A percentile compares a stretch with the other conserved stretches of the same genome.
Evolutionary conservation across 2,113 vertebrate genomes (phyloP).

Genomic region (Gallinago paraguaiae): DNA sequence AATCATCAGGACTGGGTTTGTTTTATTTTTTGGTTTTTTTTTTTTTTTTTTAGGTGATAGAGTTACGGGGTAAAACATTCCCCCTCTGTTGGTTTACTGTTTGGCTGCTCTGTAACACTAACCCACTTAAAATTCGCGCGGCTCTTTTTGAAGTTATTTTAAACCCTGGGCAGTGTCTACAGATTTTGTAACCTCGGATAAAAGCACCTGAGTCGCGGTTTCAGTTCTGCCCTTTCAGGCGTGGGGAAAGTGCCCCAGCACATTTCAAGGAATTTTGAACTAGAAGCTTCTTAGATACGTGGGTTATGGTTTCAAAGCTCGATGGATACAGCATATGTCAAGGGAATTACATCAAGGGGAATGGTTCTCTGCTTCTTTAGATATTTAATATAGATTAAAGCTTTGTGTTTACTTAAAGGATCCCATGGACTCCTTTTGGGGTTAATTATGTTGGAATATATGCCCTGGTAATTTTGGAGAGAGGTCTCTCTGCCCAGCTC

Average conservation of each 20-base stretch:
- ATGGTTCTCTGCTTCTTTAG: conserved; percentile 25
- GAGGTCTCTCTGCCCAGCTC: not conserved
- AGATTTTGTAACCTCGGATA: conserved; percentile 69
- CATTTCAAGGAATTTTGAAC: conserved; percentile 62
- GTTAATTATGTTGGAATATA: not conserved
- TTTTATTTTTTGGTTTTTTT: too few relatives aligned
- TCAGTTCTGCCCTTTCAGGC: conserved; percentile 63
- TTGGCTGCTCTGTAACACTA: conserved; percentile 70
- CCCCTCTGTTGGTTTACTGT: conserved; percentile 8
- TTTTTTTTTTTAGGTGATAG: conserved; percentile 44
- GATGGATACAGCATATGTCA: not conserved
- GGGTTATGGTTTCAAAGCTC: conserved; percentile 66
- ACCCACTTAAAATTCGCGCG: conserved; percentile 58
- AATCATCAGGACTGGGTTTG: conserved; percentile 6
- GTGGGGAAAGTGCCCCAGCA: conserved; percentile 13
- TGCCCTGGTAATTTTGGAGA: not conserved
- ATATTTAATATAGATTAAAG: conserved; percentile 12
- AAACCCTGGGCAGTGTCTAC: conserved; percentile 22
- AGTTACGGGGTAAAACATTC: conserved; percentile 64
- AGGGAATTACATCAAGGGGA: conserved; percentile 48
- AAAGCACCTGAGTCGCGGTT: conserved; percentile 48
- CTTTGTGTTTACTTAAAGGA: conserved; percentile 21
- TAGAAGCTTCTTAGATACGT: conserved; percentile 46
- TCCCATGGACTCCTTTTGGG: not conserved
- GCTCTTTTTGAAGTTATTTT: conserved; percentile 74